Percentiles rank a stretch among this genome's conserved stretches.
Conservation (phyloP, 2,797 vertebrate species). For the Threskiornis aethiopicus region DNA sequence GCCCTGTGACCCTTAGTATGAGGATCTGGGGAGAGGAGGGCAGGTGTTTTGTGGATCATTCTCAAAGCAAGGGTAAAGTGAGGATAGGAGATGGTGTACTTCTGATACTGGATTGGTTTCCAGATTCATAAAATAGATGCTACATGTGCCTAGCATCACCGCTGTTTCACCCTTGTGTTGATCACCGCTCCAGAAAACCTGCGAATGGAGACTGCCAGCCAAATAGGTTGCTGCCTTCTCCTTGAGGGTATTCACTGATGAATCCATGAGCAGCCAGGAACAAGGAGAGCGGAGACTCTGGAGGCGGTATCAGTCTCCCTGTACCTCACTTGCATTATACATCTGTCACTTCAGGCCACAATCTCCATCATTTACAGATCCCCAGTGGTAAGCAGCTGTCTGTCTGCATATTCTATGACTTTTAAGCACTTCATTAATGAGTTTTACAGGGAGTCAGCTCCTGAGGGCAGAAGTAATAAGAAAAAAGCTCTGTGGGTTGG, state of each 20-base stretch:
- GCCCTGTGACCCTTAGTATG: not conserved
- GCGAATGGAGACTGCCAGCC: not conserved
- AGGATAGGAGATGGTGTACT: not conserved
- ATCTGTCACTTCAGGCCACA: constrained; percentile 9
- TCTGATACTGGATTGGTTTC: not conserved
- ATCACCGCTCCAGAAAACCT: not conserved
- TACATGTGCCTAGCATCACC: not conserved
- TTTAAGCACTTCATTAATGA: constrained; percentile 24
- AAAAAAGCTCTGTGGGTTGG: not conserved
- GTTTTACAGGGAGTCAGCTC: constrained; percentile 5
- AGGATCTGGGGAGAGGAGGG: not conserved
- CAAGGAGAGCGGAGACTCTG: not conserved
- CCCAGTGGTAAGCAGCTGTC: constrained; percentile 43
- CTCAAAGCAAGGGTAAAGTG: not conserved
- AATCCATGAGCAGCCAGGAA: not conserved
- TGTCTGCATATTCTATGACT: constrained; percentile 29
- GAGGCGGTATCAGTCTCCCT: not conserved
- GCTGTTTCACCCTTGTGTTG: not conserved
- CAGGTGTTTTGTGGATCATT: not conserved
- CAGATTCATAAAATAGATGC: not conserved
- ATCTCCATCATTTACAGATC: constrained; percentile 6
- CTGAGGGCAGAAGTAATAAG: not conserved
- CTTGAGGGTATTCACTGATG: not conserved
- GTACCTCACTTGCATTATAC: not conserved
- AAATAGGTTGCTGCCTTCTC: not conserved